Percentiles rank a stretch among this genome's conserved stretches.
Conservation (phyloP, 2,888 invertebrate genomes). For the Polyommatus icarus region DNA sequence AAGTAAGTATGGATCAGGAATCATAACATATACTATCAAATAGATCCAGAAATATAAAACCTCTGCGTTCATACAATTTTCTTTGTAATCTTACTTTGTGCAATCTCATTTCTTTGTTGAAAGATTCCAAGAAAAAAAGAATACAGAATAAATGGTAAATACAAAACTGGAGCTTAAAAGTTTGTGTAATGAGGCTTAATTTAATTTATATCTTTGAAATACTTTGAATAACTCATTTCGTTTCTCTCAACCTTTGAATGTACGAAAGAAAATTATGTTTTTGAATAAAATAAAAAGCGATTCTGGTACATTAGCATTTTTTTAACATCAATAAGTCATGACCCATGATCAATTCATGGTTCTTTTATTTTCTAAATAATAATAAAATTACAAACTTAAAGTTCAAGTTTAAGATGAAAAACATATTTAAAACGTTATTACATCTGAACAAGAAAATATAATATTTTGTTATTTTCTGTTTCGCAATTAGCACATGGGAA, state of each 20-base stretch:
- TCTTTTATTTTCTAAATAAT: too few relatives aligned
- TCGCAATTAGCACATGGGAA: too few relatives aligned
- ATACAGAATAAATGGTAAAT: neutral
- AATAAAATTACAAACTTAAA: too few relatives aligned
- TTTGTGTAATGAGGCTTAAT: conserved; percentile 17
- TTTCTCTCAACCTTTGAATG: neutral
- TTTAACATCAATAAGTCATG: neutral
- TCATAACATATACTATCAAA: too few relatives aligned
- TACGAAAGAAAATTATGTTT: neutral
- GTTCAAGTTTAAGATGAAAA: too few relatives aligned
- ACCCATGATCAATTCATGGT: too few relatives aligned
- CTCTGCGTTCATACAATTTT: neutral
- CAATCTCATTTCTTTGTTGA: neutral
- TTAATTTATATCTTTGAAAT: conserved; percentile 3
- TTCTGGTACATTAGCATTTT: neutral
- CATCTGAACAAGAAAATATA: too few relatives aligned
- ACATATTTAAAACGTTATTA: too few relatives aligned
- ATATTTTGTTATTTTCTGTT: too few relatives aligned
- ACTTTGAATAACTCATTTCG: neutral
- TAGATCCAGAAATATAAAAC: too few relatives aligned
- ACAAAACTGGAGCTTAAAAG: conserved; percentile 9
- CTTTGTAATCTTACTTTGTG: neutral
- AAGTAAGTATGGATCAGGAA: too few relatives aligned
- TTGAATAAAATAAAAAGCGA: neutral
- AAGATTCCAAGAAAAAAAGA: neutral